Percentiles rank a stretch among this genome's conserved stretches.
phyloP scores from a whole-genome alignment of 1,140 invertebrate genomes.

The Phortica variegata region DNA sequence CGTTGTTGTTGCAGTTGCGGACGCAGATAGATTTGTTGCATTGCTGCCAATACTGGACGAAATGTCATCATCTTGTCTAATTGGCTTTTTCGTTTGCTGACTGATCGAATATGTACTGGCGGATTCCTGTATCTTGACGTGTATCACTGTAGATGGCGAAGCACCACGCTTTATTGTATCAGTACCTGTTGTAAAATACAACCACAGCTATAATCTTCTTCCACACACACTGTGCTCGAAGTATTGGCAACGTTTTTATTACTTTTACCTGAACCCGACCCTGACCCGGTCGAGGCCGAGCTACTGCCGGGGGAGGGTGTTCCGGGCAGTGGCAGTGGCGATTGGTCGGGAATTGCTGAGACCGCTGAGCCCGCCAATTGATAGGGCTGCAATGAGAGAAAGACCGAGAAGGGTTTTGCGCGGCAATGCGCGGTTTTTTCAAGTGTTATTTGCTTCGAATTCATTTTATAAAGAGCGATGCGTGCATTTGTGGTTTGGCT shows the following conservation, averaged over 20 bases:
- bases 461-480: background rate
- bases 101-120: slow-evolving; percentile 48
- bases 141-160: slow-evolving; percentile 51
- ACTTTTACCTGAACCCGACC: slow-evolving; percentile 52
- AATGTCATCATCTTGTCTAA: slow-evolving; percentile 33
- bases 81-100: slow-evolving; percentile 35
- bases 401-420: slow-evolving; percentile 9
- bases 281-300: slow-evolving; percentile 55
- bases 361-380: slow-evolving; percentile 57
- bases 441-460: slow-evolving; percentile 10
- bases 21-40: slow-evolving; percentile 31
- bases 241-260: slow-evolving; percentile 12
- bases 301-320: slow-evolving; percentile 59
- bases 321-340: slow-evolving; percentile 57
- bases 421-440: slow-evolving; percentile 13
- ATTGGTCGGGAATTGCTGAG: slow-evolving; percentile 57
- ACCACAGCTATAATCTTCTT: no score
- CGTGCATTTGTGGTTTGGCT: no score
- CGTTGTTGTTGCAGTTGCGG: slow-evolving; percentile 27
- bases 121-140: slow-evolving; percentile 49
- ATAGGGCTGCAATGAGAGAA: slow-evolving; percentile 47
- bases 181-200: slow-evolving; percentile 40
- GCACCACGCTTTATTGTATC: slow-evolving; percentile 57
- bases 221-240: background rate
- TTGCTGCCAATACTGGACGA: background rate